phyloP scores from a whole-genome alignment of 2,113 vertebrate genomes.

The Grammomys surdaster region DNA sequence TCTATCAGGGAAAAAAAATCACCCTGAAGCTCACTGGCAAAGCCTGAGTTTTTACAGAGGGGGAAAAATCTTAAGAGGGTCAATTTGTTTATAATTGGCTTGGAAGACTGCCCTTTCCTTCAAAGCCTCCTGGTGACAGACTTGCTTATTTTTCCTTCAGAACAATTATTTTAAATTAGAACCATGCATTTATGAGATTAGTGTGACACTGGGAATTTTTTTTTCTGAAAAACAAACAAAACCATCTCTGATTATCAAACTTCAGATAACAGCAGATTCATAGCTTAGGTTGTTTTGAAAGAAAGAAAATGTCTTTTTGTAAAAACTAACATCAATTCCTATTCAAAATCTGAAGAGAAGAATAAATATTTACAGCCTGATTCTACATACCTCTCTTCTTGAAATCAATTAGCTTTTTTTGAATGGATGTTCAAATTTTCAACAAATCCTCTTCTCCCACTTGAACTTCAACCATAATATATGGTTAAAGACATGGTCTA shows the following conservation, averaged over 20 bases:
- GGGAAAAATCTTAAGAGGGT: constrained; percentile 75
- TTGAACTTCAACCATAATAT: background rate
- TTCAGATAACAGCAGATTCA: constrained; percentile 71
- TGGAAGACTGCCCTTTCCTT: constrained; percentile 71
- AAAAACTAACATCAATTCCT: background rate
- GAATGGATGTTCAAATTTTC: background rate
- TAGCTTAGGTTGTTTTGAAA: constrained; percentile 65
- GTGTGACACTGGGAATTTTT: constrained; percentile 47
- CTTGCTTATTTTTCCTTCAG: constrained; percentile 78
- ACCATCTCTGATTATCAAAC: constrained; percentile 75
- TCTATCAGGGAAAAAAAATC: constrained; percentile 28
- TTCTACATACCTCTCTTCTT: background rate
- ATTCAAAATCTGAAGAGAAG: constrained; percentile 40
- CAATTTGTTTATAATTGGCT: constrained; percentile 81
- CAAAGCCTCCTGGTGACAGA: constrained; percentile 66
- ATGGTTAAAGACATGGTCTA: background rate
- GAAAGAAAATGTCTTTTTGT: constrained; percentile 48
- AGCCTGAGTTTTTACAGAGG: constrained; percentile 79
- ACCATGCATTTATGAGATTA: constrained; percentile 57
- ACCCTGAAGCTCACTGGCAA: constrained; percentile 59
- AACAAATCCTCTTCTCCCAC: background rate
- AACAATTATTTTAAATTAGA: constrained; percentile 76
- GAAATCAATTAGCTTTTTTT: background rate
- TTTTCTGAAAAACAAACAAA: constrained; percentile 64
- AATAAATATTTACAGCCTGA: constrained; percentile 7